Evolutionary conservation across 2,888 invertebrate species (phyloP).

Genomic region (Ellobium chinense): DNA sequence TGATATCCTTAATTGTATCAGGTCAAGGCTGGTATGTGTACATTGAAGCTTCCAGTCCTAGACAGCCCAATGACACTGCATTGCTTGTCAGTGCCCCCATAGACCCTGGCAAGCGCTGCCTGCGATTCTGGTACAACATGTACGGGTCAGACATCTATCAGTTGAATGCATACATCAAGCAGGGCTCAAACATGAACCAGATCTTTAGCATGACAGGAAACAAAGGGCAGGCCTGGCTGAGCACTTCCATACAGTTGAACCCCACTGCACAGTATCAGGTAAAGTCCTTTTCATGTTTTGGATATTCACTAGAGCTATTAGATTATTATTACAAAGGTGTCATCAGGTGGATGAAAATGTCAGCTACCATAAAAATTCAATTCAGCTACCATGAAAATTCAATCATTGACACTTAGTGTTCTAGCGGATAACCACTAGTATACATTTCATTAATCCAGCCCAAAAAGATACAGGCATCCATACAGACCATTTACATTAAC

Average conservation of each 20-base stretch:
- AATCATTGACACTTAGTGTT: too few species aligned
- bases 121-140: constrained; percentile 75
- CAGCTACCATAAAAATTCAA: too few species aligned
- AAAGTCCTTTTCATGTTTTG: too few species aligned
- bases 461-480: not conserved
- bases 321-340: too few species aligned
- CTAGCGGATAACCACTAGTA: too few species aligned
- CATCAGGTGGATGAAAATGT: too few species aligned
- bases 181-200: constrained; percentile 43
- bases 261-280: constrained; percentile 44
- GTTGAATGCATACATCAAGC: constrained; percentile 64
- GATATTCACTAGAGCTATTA: too few species aligned
- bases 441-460: not conserved
- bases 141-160: constrained; percentile 65
- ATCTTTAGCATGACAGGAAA: constrained; percentile 48
- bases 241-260: constrained; percentile 30
- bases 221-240: constrained; percentile 58
- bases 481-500: too few species aligned
- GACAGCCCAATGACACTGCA: constrained; percentile 82
- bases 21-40: constrained; percentile 80
- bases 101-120: constrained; percentile 55
- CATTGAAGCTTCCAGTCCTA: constrained; percentile 82
- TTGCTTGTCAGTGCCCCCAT: constrained; percentile 77
- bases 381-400: too few species aligned
- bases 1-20: too few species aligned